Evolutionary conservation across 2,797 vertebrate species (phyloP), one percentile per base, ranked within the genome.

Genomic region (Glossophaga mutica): DNA sequence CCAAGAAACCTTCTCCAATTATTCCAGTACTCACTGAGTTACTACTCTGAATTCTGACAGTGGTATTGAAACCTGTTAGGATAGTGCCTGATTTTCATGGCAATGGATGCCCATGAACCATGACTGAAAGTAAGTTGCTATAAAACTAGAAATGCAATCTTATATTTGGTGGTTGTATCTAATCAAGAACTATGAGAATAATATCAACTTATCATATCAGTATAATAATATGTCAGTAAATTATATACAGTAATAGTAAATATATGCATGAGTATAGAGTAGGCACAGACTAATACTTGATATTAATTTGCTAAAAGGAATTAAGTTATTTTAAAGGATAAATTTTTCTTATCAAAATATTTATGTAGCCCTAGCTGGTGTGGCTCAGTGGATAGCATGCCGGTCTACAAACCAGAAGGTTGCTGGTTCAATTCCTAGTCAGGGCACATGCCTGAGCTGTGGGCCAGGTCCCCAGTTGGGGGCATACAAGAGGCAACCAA

Each of bases 231-330:
- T 42, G 21, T 78, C 34, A 62, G 19, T 48, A 94, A 81, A 34
- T 91, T 62, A 89, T 57, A 62, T 19, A 68, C 3, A 96, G 3
- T 65, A 94, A 86, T 46, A 78, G 50, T 83, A 92, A 93, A 84
- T 91, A 71, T 24, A 79, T 34, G 26, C 32, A 76, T 74, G 2
- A 55, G 32, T 97, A 84, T 57, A 50, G 94, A 93, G 57, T 76
- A 92, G 24, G 32, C 18, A 94, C 24, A 34, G 79, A 52, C 70
- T n/a, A 87, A 78, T 85, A 32, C 2, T 22, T 76, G 10, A 88
- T 21, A 65, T 90, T 73, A 93, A 94, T 74, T 94, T 96, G 50
- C 22, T 96, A 83, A 89, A 90, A 62, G 32, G 37, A 91, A 79
- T 15, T 3, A 78, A n/a, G 11, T 18, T 82, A 83, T 44, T 87